Conservation (phyloP, 2,113 vertebrate species). For the Lucifuga dentata region DNA sequence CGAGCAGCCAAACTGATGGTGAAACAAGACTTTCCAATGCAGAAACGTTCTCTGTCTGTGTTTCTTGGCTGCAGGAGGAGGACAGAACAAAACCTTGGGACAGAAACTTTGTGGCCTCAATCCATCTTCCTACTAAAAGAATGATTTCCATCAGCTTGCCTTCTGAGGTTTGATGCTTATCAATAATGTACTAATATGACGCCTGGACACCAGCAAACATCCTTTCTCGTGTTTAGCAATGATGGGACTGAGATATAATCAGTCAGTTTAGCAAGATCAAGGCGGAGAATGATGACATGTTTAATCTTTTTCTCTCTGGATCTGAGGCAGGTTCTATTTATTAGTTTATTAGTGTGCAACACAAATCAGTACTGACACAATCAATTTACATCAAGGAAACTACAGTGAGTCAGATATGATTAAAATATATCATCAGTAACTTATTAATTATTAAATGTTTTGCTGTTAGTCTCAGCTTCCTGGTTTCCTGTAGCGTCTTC, state of each 20-base stretch:
- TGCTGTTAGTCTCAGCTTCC: no score
- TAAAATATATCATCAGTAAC: constrained; percentile 16
- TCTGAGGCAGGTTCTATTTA: no score
- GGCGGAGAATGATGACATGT: no score
- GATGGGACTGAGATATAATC: neutral
- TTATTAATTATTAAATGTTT: no score
- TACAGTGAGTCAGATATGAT: neutral
- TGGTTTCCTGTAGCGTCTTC: no score
- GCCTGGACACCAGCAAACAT: no score
- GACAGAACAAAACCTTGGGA: constrained; percentile 17
- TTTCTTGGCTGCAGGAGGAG: constrained; percentile 33
- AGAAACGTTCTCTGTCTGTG: constrained; percentile 46
- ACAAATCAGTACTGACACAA: no score
- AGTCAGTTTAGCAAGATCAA: neutral
- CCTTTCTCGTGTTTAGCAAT: neutral
- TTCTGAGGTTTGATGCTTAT: neutral
- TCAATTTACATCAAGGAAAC: neutral
- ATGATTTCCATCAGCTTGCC: neutral
- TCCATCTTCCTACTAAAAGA: constrained; percentile 3
- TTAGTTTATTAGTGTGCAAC: no score
- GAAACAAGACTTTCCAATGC: constrained; percentile 59
- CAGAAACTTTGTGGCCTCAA: constrained; percentile 17
- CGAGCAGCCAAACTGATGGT: constrained; percentile 47
- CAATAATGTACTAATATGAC: no score
- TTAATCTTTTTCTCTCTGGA: no score